These are phyloP conservation scores for Mellilla xanthometata DNA, from an alignment of 2,888 invertebrate species.

Conservation along the genomic window DNA sequence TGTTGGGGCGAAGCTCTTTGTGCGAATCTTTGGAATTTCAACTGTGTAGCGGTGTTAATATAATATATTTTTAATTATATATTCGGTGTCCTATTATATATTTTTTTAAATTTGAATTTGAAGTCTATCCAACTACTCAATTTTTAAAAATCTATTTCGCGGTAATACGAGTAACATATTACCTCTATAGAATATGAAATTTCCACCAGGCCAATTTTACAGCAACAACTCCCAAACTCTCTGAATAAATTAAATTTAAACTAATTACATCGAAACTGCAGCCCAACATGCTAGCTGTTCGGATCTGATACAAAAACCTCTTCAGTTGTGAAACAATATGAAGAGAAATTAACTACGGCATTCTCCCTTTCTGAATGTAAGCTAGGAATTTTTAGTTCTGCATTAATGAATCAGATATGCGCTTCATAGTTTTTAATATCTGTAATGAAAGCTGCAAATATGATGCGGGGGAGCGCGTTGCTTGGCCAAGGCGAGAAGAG, in stretches of 20 bases:
- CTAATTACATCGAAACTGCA: background rate
- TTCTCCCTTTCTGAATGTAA: background rate
- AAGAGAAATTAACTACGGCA: conserved; percentile 3
- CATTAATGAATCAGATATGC: conserved; percentile 55
- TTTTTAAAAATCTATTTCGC: too few relatives aligned
- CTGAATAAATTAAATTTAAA: conserved; percentile 2
- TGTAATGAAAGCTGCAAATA: conserved; percentile 78
- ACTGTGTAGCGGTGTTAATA: too few relatives aligned
- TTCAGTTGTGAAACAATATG: conserved; percentile 2
- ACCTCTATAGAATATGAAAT: too few relatives aligned
- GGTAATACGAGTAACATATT: too few relatives aligned
- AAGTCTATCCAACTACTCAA: too few relatives aligned
- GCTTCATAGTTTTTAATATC: conserved; percentile 71
- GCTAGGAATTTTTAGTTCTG: conserved; percentile 16
- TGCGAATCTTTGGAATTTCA: too few relatives aligned
- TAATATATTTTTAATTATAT: too few relatives aligned
- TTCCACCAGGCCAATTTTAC: too few relatives aligned
- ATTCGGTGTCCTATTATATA: too few relatives aligned
- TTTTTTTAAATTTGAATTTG: too few relatives aligned
- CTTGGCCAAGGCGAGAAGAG: conserved; percentile 43
- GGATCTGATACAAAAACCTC: conserved; percentile 2
- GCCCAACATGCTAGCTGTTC: background rate
- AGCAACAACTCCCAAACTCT: too few relatives aligned
- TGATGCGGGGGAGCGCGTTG: conserved; percentile 55
- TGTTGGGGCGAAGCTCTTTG: too few relatives aligned